Conservation (phyloP, 2,797 vertebrate species). For the Loriculus beryllinus region DNA sequence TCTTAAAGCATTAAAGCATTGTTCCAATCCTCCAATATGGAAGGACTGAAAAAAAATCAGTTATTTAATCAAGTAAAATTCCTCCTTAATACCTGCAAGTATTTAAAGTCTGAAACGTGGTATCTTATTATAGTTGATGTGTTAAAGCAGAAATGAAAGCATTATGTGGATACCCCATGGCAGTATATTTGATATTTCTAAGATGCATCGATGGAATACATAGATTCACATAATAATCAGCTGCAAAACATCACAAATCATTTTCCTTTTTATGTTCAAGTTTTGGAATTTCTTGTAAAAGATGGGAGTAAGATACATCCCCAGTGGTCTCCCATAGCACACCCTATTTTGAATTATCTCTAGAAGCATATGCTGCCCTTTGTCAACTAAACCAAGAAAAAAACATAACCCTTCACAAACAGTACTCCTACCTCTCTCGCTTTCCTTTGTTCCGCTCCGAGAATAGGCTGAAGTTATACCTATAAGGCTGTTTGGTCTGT, state of each 20-base stretch:
- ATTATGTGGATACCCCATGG: neutral
- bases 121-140: neutral
- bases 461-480: conserved; percentile 94
- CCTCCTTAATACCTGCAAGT: neutral
- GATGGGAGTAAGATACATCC: neutral
- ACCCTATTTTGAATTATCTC: neutral
- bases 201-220: neutral
- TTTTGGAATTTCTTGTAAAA: neutral
- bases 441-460: conserved; percentile 84
- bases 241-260: neutral
- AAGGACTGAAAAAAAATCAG: neutral
- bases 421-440: conserved; percentile 85
- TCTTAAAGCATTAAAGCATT: neutral
- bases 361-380: neutral
- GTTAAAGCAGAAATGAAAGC: neutral
- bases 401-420: fast-evolving
- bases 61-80: neutral
- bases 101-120: neutral
- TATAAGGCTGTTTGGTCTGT: conserved; percentile 93
- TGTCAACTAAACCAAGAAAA: neutral
- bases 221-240: neutral
- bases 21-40: neutral
- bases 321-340: fast-evolving
- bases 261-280: neutral
- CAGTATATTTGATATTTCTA: neutral